Conservation (phyloP, 2,113 vertebrate genomes). For the Parotia lawesii region DNA sequence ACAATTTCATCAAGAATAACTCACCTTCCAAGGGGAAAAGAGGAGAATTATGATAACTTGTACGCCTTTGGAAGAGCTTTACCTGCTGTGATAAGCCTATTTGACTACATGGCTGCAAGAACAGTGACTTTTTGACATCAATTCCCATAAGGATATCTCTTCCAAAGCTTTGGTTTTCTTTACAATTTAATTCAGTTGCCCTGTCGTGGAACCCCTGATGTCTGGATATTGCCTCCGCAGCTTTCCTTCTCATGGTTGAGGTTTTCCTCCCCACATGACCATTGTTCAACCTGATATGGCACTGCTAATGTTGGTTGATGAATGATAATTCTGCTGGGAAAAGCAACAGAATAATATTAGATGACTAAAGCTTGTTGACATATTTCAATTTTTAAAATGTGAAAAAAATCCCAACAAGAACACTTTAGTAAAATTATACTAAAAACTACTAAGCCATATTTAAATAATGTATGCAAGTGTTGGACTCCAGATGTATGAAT, state of each 20-base stretch:
- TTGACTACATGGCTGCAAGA: conserved; percentile 47
- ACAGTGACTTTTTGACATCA: conserved; percentile 53
- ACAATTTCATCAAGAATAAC: conserved; percentile 15
- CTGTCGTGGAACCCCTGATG: background rate
- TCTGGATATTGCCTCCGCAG: background rate
- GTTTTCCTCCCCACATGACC: background rate
- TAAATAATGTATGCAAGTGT: background rate
- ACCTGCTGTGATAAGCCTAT: conserved; percentile 57
- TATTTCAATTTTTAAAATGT: background rate
- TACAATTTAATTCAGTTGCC: conserved; percentile 44
- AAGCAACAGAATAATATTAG: background rate
- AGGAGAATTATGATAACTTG: conserved; percentile 42
- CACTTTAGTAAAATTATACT: background rate
- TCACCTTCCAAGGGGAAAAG: conserved; percentile 15
- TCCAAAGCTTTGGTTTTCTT: conserved; percentile 45
- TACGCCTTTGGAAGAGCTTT: conserved; percentile 41
- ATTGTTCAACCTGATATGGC: background rate
- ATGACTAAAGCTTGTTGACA: background rate
- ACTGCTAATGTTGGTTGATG: background rate
- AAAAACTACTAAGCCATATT: background rate
- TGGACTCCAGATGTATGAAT: background rate
- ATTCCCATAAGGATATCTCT: conserved; percentile 14
- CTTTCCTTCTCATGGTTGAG: background rate
- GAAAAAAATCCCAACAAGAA: background rate
- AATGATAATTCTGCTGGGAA: background rate